These are phyloP conservation scores for Athalia rosae DNA, from an alignment of 2,888 invertebrate genomes.

Conservation along the genomic window DNA sequence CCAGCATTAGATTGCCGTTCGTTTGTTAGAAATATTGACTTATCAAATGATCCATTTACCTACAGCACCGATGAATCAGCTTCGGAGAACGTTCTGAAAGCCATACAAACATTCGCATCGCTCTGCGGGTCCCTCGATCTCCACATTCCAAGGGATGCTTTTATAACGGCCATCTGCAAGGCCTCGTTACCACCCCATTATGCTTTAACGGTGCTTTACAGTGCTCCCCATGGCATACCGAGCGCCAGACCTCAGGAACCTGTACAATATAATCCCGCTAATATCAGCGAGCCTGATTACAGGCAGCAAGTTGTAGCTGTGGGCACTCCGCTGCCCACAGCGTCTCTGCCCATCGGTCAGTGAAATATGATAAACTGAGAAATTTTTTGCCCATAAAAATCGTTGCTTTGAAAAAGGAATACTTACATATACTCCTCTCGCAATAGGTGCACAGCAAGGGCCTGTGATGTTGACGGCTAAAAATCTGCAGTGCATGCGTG, in stretches of 20 bases:
- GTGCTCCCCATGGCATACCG: constrained; percentile 76
- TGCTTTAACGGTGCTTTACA: constrained; percentile 89
- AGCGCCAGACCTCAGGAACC: constrained; percentile 68
- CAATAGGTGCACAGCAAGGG: constrained; percentile 84
- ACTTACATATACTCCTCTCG: neutral
- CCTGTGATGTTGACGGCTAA: constrained; percentile 98
- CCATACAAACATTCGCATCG: constrained; percentile 92
- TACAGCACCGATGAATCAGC: constrained; percentile 91
- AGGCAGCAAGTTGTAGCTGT: constrained; percentile 97
- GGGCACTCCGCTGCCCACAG: constrained; percentile 94
- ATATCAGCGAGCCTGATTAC: constrained; percentile 83
- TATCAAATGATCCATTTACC: constrained; percentile 40
- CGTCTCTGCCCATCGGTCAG: constrained; percentile 83
- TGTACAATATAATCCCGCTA: constrained; percentile 68
- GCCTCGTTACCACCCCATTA: constrained; percentile 97
- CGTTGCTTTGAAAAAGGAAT: too few species aligned
- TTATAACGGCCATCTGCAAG: constrained; percentile 95
- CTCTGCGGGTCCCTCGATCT: constrained; percentile 90
- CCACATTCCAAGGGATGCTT: constrained; percentile 91
- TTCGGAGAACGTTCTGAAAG: constrained; percentile 93
- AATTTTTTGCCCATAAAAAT: too few species aligned
- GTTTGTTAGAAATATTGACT: constrained; percentile 25
- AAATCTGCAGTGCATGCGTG: constrained; percentile 97
- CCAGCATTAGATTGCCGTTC: constrained; percentile 18
- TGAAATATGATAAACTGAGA: constrained; percentile 5